Evolutionary conservation across 1,140 invertebrate species (phyloP).

Genomic region (Cydia fagiglandana): DNA sequence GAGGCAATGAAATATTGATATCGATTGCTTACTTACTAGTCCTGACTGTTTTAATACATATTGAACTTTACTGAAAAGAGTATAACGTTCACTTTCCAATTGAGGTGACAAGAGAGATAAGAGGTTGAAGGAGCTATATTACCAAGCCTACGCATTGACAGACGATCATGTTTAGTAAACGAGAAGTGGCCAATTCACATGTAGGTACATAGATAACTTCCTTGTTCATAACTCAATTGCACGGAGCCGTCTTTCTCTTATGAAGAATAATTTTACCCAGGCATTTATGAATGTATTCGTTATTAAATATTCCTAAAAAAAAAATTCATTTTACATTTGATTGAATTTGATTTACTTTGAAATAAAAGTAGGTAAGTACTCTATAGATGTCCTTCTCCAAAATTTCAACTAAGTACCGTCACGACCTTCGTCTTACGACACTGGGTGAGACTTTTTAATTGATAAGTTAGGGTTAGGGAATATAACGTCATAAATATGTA

Average conservation of each 20-base stretch:
- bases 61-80: not conserved
- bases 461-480: no score
- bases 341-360: no score
- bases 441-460: no score
- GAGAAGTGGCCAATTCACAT: constrained; percentile 5
- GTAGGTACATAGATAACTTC: not conserved
- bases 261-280: no score
- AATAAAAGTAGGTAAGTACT: no score
- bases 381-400: no score
- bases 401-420: no score
- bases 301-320: no score
- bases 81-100: not conserved
- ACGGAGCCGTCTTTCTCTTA: not conserved
- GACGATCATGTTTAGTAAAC: not conserved
- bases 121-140: not conserved
- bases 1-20: constrained; percentile 15
- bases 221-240: constrained; percentile 10
- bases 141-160: not conserved
- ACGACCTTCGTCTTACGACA: no score
- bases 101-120: not conserved
- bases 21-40: constrained; percentile 1
- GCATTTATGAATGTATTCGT: no score
- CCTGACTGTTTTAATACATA: not conserved
- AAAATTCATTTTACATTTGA: no score
- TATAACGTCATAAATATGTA: no score